Conservation (phyloP, 1,140 invertebrate species). For the Drosophila virilis region DNA sequence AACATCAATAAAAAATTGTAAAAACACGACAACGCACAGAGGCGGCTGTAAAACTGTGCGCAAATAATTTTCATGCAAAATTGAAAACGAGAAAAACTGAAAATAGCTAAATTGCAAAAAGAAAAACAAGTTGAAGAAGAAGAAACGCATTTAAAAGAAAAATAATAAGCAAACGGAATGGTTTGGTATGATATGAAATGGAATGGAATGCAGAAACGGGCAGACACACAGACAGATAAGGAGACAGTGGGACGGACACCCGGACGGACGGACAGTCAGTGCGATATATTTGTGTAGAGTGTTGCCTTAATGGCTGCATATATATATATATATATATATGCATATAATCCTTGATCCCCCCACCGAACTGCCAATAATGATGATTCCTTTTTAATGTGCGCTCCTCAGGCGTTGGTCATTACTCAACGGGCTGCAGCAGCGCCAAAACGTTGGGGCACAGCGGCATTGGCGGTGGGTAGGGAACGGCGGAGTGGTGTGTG, state of each 20-base stretch:
- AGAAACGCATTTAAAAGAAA: not conserved
- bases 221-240: conserved; percentile 10
- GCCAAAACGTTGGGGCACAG: too few species aligned
- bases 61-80: conserved; percentile 47
- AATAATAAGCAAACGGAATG: conserved; percentile 45
- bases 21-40: conserved; percentile 56
- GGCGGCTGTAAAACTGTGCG: conserved; percentile 37
- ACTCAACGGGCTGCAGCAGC: conserved; percentile 44
- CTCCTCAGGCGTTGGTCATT: conserved; percentile 78
- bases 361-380: conserved; percentile 78
- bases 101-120: conserved; percentile 39
- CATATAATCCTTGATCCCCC: conserved; percentile 67
- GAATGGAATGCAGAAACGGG: conserved; percentile 41
- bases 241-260: not conserved
- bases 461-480: too few species aligned
- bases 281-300: conserved; percentile 35
- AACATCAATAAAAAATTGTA: conserved; percentile 80
- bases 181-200: not conserved
- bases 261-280: not conserved
- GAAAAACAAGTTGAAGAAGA: conserved; percentile 3
- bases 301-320: conserved; percentile 64
- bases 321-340: conserved; percentile 45
- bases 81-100: conserved; percentile 49
- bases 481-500: not conserved
- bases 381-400: conserved; percentile 84